Base-by-base conservation (phyloP, 1,140 invertebrate species). In the Muscidifurax raptorellus region DNA sequence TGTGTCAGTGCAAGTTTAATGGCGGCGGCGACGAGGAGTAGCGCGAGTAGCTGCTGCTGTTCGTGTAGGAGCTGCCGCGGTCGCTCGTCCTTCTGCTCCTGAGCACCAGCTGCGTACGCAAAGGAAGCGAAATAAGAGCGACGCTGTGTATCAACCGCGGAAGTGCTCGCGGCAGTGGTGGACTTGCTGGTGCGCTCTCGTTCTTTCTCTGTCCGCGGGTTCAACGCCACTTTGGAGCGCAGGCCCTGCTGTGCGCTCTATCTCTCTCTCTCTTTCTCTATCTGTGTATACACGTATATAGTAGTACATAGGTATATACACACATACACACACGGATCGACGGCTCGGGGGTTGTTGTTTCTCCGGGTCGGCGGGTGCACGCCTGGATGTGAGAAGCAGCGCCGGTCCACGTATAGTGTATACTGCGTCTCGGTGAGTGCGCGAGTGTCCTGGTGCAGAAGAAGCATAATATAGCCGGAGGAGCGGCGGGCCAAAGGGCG, bases 1-100 rank as follows among this genome's bases (percentile, higher is more conserved):
- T 76, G 69, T 28, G 74, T 25, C 64, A 32, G 22, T 79, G 44
- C 47, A 22, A 75, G 47, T 84, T 84, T 64, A 84, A 84, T 84
- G 83, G 83, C 77, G 83, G 69, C 75, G 44, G 40, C 47, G 47
- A 47, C 66, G 36, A 44, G 75, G 44, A 40, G 71, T 47, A 32
- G 44, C 40, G 44, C 25, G 66, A 77, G 72, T 30, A 40, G 75
- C 75, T 25, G 15, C 22, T 28, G 22, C 36, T 15, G 40, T 28
- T 47, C 22, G 52, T n/a, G 2, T 47, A 77, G 40, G 28, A 27
- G 25, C 75, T 28, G 75, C 75, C 47, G 44, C 47, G 47, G n/a
- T 36, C 27, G 25, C 28, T 25, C 64, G 59, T 66, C 1, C 18
- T 40, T 30, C 52, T n/a, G 52, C 9, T 27, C 9, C 52, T 59